A percentile compares a stretch with the other conserved stretches of the same genome.
Evolutionary conservation across 2,888 invertebrate genomes (phyloP).

Genomic region (Iphiclides podalirius): DNA sequence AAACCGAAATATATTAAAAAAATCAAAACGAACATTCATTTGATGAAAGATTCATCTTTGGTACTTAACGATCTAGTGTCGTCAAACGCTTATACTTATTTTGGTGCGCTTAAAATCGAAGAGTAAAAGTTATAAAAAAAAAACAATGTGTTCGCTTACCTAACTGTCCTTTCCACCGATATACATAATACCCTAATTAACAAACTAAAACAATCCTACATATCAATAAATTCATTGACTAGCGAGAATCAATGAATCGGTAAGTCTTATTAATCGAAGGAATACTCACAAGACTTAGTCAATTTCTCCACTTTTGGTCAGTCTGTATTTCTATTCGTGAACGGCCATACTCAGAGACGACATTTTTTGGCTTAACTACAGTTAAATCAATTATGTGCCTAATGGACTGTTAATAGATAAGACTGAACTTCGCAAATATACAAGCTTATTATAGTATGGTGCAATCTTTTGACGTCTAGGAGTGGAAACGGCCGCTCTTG

Average conservation of each 20-base stretch:
- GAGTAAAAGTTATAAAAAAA: not conserved
- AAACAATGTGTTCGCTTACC: conserved; percentile 13
- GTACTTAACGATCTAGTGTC: conserved; percentile 61
- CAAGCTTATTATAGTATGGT: too few relatives aligned
- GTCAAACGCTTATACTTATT: conserved; percentile 56
- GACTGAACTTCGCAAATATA: too few relatives aligned
- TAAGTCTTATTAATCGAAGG: not conserved
- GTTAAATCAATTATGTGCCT: too few relatives aligned
- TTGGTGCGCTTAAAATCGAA: conserved; percentile 53
- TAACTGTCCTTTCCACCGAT: not conserved
- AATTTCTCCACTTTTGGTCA: too few relatives aligned
- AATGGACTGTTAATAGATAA: too few relatives aligned
- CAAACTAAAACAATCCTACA: not conserved
- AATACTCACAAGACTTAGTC: too few relatives aligned
- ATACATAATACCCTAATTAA: not conserved
- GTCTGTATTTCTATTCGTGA: too few relatives aligned
- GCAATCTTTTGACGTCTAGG: too few relatives aligned
- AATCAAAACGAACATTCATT: conserved; percentile 68
- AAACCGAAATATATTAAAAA: conserved; percentile 39
- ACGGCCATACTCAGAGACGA: too few relatives aligned
- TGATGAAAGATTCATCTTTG: conserved; percentile 77
- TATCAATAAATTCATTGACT: conserved; percentile 11
- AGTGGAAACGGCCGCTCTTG: too few relatives aligned
- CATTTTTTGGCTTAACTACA: too few relatives aligned
- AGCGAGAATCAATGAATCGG: conserved; percentile 10